These are phyloP conservation scores for Panonychus citri DNA, from an alignment of 1,140 invertebrate genomes.

Conservation along the genomic window DNA sequence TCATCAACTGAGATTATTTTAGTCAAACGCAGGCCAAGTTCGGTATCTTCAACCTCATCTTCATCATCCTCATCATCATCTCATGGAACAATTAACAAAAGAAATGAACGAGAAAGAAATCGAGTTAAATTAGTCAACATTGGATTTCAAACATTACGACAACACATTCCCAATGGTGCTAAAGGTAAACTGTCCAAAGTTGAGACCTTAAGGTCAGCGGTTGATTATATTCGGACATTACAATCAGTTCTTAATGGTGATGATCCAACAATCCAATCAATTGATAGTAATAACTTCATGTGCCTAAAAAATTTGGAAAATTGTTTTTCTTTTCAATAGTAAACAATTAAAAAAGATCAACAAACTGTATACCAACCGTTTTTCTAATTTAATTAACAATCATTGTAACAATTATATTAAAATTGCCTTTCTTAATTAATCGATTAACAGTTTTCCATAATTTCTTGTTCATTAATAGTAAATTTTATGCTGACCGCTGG, in stretches of 20 bases:
- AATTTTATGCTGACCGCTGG: too few relatives aligned
- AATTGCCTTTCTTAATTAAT: too few relatives aligned
- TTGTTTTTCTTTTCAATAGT: too few relatives aligned
- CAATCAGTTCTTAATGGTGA: slow-evolving; percentile 23
- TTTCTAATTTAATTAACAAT: too few relatives aligned
- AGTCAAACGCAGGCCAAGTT: background rate
- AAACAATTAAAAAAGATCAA: too few relatives aligned
- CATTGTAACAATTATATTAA: too few relatives aligned
- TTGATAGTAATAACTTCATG: too few relatives aligned
- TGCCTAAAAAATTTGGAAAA: too few relatives aligned
- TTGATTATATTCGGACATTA: slow-evolving; percentile 70
- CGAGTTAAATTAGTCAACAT: slow-evolving; percentile 71
- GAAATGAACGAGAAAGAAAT: slow-evolving; percentile 78
- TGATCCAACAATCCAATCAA: background rate
- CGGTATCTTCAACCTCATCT: background rate
- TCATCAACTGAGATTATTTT: background rate
- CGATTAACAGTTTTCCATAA: too few relatives aligned
- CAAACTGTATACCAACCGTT: too few relatives aligned
- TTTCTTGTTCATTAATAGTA: too few relatives aligned
- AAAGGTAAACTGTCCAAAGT: slow-evolving; percentile 78
- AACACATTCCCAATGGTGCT: slow-evolving; percentile 49
- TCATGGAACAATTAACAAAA: slow-evolving; percentile 26
- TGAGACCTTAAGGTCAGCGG: slow-evolving; percentile 72
- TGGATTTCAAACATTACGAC: slow-evolving; percentile 56
- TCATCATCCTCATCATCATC: background rate